These are phyloP conservation scores for Sinella curviseta DNA, from an alignment of 1,140 invertebrate genomes.

Conservation along the genomic window DNA sequence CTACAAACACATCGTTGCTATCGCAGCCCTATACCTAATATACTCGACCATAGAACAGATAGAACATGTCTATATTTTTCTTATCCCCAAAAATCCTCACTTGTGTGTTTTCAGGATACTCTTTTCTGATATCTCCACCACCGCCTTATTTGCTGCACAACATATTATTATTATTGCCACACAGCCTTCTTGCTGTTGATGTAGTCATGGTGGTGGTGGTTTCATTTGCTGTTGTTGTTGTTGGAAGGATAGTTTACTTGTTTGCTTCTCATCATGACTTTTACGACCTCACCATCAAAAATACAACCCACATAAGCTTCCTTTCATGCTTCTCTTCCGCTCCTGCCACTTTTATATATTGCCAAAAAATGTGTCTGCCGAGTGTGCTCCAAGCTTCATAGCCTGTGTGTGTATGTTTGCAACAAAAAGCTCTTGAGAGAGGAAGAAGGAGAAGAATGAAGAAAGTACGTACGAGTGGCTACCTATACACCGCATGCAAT, in stretches of 20 bases:
- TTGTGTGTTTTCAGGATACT: too few relatives aligned
- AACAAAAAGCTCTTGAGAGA: background rate
- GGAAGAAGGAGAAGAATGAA: background rate
- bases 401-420: background rate
- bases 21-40: too few relatives aligned
- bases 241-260: background rate
- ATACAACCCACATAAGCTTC: conserved; percentile 29
- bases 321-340: conserved; percentile 19
- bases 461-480: background rate
- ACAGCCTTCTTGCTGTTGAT: background rate
- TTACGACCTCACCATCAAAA: conserved; percentile 33
- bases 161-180: background rate
- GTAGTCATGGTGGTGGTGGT: too few relatives aligned
- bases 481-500: background rate
- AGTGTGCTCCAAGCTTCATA: background rate
- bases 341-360: conserved; percentile 3
- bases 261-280: conserved; percentile 33
- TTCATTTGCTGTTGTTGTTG: background rate
- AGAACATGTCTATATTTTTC: too few relatives aligned
- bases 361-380: background rate
- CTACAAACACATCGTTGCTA: too few relatives aligned
- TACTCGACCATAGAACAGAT: too few relatives aligned
- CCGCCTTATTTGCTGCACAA: too few relatives aligned
- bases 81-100: conserved; percentile 2
- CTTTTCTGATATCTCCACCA: too few relatives aligned